Evolutionary conservation across 2,888 invertebrate genomes (phyloP).

Genomic region (Eupeodes latifasciatus): DNA sequence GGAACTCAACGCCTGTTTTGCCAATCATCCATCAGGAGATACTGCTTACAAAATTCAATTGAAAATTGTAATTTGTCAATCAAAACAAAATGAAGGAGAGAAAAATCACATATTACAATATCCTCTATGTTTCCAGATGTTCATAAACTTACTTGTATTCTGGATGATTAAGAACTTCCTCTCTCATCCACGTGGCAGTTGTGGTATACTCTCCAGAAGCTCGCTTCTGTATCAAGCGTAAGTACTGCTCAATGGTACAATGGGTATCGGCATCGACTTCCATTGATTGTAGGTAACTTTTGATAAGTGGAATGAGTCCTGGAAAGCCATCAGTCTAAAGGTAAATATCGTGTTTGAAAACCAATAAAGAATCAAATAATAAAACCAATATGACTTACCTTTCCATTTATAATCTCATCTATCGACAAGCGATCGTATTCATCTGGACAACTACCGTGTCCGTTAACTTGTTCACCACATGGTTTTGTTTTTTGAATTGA

Average conservation of each 20-base stretch:
- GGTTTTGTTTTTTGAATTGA: slow-evolving; percentile 86
- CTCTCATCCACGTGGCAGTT: slow-evolving; percentile 97
- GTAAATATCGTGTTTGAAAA: neutral
- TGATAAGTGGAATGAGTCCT: slow-evolving; percentile 96
- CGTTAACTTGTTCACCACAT: slow-evolving; percentile 50
- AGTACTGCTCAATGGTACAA: slow-evolving; percentile 98
- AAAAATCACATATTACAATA: no score
- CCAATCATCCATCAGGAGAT: no score
- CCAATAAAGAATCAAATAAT: neutral
- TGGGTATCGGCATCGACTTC: slow-evolving; percentile 99
- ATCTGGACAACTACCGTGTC: slow-evolving; percentile 79
- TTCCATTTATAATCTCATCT: slow-evolving; percentile 98
- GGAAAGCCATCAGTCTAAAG: slow-evolving; percentile 92
- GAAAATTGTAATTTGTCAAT: neutral
- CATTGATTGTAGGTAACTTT: slow-evolving; percentile 96
- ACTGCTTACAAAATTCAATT: no score
- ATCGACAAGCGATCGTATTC: slow-evolving; percentile 93
- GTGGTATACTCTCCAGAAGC: slow-evolving; percentile 96
- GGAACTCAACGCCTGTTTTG: no score
- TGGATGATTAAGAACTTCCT: slow-evolving; percentile 94
- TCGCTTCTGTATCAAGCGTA: slow-evolving; percentile 94
- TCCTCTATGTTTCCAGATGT: no score
- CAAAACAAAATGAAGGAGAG: no score
- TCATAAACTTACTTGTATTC: slow-evolving; percentile 90
- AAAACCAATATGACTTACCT: slow-evolving; percentile 77